Conservation (phyloP, 1,140 invertebrate species). For the Ectropis grisescens region DNA sequence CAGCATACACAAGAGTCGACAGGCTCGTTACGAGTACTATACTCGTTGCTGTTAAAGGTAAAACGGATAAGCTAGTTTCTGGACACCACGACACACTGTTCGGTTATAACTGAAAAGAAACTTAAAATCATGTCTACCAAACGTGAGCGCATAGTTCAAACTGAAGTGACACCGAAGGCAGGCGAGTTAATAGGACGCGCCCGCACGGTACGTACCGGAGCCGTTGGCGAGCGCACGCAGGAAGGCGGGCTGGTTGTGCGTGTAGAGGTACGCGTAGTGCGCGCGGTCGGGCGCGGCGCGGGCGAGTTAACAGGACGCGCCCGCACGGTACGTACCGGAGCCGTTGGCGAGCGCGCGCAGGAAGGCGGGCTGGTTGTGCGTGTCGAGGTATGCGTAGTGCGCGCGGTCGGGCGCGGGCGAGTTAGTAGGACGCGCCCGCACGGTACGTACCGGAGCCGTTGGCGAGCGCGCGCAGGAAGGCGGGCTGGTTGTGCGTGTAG, state of each 20-base stretch:
- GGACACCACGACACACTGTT: no score
- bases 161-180: no score
- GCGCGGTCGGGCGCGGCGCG: constrained; percentile 76
- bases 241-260: constrained; percentile 86
- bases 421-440: constrained; percentile 53
- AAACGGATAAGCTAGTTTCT: no score
- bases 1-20: no score
- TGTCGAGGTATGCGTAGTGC: constrained; percentile 89
- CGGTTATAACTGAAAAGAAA: background rate
- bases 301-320: constrained; percentile 71
- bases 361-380: constrained; percentile 87
- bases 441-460: constrained; percentile 64
- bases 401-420: constrained; percentile 78
- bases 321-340: no score
- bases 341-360: constrained; percentile 80
- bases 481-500: constrained; percentile 84
- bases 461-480: constrained; percentile 83
- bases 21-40: no score
- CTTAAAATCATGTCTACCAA: background rate
- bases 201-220: constrained; percentile 49
- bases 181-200: no score
- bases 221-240: constrained; percentile 80
- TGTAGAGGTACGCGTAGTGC: constrained; percentile 90
- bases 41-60: no score
- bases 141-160: no score